A percentile compares a stretch with the other conserved stretches of the same genome.
These are phyloP conservation scores for Andricus quercusramuli DNA, from an alignment of 2,888 invertebrate species.

Conservation along the genomic window DNA sequence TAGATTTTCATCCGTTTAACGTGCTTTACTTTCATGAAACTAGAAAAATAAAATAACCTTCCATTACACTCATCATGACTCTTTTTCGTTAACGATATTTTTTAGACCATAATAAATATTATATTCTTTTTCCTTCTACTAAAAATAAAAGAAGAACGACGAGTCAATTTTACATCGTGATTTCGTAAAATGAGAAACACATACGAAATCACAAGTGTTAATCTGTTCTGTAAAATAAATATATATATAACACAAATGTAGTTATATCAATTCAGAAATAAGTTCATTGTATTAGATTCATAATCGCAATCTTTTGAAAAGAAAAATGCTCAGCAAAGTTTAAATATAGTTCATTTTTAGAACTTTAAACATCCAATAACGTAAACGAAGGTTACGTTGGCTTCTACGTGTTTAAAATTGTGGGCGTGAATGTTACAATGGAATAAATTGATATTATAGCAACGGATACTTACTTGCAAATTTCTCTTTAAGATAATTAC, in stretches of 20 bases:
- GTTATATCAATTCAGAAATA: background rate
- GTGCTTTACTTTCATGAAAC: background rate
- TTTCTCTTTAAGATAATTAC: background rate
- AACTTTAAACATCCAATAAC: slow-evolving; percentile 5
- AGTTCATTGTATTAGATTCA: background rate
- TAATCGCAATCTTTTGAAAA: background rate
- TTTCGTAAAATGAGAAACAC: no score
- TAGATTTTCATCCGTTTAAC: background rate
- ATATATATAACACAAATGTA: no score
- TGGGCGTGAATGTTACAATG: background rate
- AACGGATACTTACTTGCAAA: background rate
- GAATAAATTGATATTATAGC: slow-evolving; percentile 3
- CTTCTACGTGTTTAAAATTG: slow-evolving; percentile 4
- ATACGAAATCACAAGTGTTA: no score
- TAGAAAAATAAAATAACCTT: background rate
- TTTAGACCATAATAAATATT: no score
- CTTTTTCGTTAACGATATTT: no score
- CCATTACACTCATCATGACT: no score
- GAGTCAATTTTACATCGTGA: no score
- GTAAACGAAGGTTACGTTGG: background rate
- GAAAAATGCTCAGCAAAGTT: background rate
- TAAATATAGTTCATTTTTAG: background rate
- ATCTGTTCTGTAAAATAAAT: no score
- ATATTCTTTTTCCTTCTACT: no score
- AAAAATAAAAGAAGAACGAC: no score